Percentiles rank a stretch among this genome's conserved stretches.
Evolutionary conservation across 2,888 invertebrate species (phyloP).

Genomic region (Melieria omissa): DNA sequence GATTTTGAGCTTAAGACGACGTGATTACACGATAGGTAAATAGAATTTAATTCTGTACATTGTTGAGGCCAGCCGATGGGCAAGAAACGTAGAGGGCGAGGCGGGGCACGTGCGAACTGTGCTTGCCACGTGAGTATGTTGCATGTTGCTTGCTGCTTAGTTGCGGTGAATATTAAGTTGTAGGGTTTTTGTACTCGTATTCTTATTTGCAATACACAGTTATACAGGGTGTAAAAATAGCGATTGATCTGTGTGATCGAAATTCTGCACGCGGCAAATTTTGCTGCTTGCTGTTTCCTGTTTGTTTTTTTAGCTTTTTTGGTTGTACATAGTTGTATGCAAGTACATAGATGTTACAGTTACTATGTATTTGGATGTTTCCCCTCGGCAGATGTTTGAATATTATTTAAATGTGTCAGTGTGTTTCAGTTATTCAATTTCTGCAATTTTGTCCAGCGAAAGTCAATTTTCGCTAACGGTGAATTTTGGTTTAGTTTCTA

Average conservation of each 20-base stretch:
- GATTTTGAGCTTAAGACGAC: too few species aligned
- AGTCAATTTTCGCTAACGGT: not conserved
- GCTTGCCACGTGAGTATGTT: too few species aligned
- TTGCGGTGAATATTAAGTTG: too few species aligned
- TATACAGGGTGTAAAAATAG: slow-evolving; percentile 49
- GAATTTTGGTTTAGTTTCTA: not conserved
- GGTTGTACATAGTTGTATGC: not conserved
- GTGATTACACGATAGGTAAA: too few species aligned
- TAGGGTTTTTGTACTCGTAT: slow-evolving; percentile 29
- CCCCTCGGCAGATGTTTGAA: too few species aligned
- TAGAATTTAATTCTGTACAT: too few species aligned
- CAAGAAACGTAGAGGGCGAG: too few species aligned
- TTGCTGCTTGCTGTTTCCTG: slow-evolving; percentile 2
- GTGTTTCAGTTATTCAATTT: not conserved
- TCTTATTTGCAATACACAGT: slow-evolving; percentile 36
- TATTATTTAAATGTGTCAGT: not conserved
- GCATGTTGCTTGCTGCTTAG: too few species aligned
- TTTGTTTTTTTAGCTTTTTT: slow-evolving; percentile 9
- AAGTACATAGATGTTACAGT: not conserved
- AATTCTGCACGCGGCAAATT: slow-evolving; percentile 25
- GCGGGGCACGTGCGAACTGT: too few species aligned
- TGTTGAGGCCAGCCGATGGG: too few species aligned
- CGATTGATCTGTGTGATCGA: slow-evolving; percentile 32
- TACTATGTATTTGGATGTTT: too few species aligned
- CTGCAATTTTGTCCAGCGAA: not conserved